Conservation (phyloP, 2,888 invertebrate genomes). For the Arge pagana region DNA sequence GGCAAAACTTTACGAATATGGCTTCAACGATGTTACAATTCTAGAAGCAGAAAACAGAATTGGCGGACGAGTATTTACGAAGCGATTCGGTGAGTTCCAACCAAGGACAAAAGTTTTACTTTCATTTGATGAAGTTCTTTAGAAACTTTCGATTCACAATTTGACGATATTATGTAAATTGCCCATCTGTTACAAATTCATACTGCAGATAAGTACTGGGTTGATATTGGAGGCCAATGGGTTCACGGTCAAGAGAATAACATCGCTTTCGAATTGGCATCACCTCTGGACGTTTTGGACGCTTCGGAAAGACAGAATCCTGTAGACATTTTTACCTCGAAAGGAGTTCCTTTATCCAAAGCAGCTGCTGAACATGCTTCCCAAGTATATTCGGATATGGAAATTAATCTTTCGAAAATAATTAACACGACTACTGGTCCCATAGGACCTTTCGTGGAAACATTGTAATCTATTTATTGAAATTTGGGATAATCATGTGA, state of each 20-base stretch:
- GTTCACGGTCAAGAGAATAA: constrained; percentile 44
- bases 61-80: constrained; percentile 60
- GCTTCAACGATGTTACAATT: constrained; percentile 59
- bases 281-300: constrained; percentile 35
- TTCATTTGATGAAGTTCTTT: no score
- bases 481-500: no score
- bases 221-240: constrained; percentile 48
- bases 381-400: no score
- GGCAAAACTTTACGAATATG: constrained; percentile 57
- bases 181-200: no score
- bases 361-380: no score
- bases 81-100: constrained; percentile 57
- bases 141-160: neutral
- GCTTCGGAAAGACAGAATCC: neutral
- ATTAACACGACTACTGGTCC: no score
- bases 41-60: constrained; percentile 60
- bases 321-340: neutral
- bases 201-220: constrained; percentile 35
- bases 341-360: no score
- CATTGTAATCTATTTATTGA: no score
- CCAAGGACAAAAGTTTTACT: no score
- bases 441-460: no score
- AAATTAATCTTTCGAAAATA: no score
- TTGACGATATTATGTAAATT: no score
- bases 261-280: constrained; percentile 39